Evolutionary conservation across 2,888 invertebrate genomes (phyloP).

Genomic region (Diploptera punctata): DNA sequence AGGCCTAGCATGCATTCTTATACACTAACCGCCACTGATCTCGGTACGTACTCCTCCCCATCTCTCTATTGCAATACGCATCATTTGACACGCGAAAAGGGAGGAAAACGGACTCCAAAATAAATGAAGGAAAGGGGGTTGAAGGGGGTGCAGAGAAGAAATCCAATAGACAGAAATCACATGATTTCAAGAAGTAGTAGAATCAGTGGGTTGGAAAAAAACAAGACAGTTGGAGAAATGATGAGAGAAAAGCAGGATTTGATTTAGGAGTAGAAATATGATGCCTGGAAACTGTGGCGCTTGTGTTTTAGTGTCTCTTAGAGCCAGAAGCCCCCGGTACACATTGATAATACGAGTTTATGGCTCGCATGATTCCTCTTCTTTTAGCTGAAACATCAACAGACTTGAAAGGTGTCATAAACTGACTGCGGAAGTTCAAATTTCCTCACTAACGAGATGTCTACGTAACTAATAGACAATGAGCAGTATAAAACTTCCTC

Average conservation of each 20-base stretch:
- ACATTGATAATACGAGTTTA: not conserved
- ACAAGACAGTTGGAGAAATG: slow-evolving; percentile 29
- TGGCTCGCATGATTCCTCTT: not conserved
- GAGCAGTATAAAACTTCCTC: not conserved
- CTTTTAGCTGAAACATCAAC: not conserved
- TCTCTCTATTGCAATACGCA: slow-evolving; percentile 33
- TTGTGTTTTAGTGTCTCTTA: not conserved
- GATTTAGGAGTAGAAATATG: slow-evolving; percentile 11
- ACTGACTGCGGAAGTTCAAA: not conserved
- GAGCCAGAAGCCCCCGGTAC: not conserved
- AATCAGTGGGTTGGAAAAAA: slow-evolving; percentile 35
- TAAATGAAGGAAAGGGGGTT: slow-evolving; percentile 38
- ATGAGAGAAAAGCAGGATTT: slow-evolving; percentile 30
- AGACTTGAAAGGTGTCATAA: not conserved
- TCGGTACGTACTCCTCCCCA: not conserved
- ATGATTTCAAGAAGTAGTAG: slow-evolving; percentile 35
- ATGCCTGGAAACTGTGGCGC: not conserved
- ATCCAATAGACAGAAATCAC: slow-evolving; percentile 39
- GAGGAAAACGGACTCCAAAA: slow-evolving; percentile 26
- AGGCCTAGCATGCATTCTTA: no score
- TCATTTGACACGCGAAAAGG: slow-evolving; percentile 40
- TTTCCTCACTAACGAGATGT: no score
- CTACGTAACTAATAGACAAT: no score
- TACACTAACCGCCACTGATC: no score
- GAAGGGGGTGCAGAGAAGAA: slow-evolving; percentile 27